A percentile compares a stretch with the other conserved stretches of the same genome.
Conservation (phyloP, 2,888 invertebrate species). For the Tinea trinotella region DNA sequence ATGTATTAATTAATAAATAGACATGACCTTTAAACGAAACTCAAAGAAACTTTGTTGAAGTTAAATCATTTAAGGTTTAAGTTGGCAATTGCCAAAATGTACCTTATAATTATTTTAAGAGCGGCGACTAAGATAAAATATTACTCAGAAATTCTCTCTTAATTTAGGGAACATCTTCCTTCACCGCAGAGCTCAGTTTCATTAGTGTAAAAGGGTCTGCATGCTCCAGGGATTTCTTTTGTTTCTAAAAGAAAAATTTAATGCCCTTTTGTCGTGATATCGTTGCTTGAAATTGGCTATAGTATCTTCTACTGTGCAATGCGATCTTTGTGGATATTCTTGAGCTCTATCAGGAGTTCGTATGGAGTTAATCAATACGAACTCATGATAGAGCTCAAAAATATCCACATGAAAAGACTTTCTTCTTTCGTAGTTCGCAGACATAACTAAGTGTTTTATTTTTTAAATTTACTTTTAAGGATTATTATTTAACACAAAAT, state of each 20-base stretch:
- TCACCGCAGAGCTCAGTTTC: slow-evolving; percentile 20
- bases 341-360: background rate
- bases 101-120: slow-evolving; percentile 8
- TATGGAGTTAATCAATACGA: too few relatives aligned
- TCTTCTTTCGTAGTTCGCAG: too few relatives aligned
- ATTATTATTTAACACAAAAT: too few relatives aligned
- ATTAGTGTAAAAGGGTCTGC: slow-evolving; percentile 23
- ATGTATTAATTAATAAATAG: background rate
- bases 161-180: slow-evolving; percentile 16
- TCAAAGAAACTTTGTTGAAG: background rate
- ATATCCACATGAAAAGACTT: too few relatives aligned
- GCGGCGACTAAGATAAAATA: slow-evolving; percentile 24
- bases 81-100: slow-evolving; percentile 12
- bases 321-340: background rate
- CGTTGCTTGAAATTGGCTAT: slow-evolving; percentile 15
- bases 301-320: background rate
- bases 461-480: too few relatives aligned
- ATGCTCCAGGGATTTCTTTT: slow-evolving; percentile 20
- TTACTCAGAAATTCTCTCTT: slow-evolving; percentile 17
- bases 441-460: too few relatives aligned
- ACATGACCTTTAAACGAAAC: background rate
- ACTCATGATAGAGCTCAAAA: too few relatives aligned
- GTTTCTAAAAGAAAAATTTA: slow-evolving; percentile 21
- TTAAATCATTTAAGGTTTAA: slow-evolving; percentile 9
- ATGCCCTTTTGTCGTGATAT: slow-evolving; percentile 20